Evolutionary conservation across 92 coral and sea anemone genomes (phyloP), one percentile per base, ranked within the genome.

Genomic region (Actinernus sp.): DNA sequence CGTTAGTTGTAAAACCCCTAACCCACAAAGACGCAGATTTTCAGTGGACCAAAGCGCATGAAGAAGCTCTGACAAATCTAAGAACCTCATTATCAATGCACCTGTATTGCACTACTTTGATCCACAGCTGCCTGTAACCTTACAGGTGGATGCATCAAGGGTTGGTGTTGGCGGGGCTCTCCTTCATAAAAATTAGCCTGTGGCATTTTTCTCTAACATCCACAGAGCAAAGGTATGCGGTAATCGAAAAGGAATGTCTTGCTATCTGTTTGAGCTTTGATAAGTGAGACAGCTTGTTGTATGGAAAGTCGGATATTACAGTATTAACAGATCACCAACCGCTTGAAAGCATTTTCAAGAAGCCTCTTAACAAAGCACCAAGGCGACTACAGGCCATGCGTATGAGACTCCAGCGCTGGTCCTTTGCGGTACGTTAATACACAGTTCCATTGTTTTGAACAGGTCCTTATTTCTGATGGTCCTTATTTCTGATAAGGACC

Each of bases 121-220:
- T 61, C 63, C 80, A 27, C 49, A 61, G 26, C 43, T 61, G 34
- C 63, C 71, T 18, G 71, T 73, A 36, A 73, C 62, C 26, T 70
- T 33, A 47, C 63, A 73, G 58, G 70, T 49, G 31, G 71, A 73
- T 47, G 71, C 37, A 7, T 60, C 80, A 27, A 54, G 51, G 30
- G 46, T 36, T 73, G 80, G 62, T 7, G 53, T 59, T 25, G 70
- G 71, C 61, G 70, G 71, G 19, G 57, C 4, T 17, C 63, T 70
- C 12, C 32, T 61, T 31, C 81, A 61, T 22, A 24, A 61, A 45
- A 53, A 73, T 61, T 63, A 31, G 22, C 63, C 63, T 2, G 80
- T 73, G 62, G 71, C 63, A 37, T 73, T 47, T 61, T 49, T 40
- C 56, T 55, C 74, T n/a, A n/a, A n/a, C n/a, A n/a, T n/a, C n/a